Base-by-base conservation (phyloP, 2,113 vertebrate species). In the Pseudorectes ferrugineus region DNA sequence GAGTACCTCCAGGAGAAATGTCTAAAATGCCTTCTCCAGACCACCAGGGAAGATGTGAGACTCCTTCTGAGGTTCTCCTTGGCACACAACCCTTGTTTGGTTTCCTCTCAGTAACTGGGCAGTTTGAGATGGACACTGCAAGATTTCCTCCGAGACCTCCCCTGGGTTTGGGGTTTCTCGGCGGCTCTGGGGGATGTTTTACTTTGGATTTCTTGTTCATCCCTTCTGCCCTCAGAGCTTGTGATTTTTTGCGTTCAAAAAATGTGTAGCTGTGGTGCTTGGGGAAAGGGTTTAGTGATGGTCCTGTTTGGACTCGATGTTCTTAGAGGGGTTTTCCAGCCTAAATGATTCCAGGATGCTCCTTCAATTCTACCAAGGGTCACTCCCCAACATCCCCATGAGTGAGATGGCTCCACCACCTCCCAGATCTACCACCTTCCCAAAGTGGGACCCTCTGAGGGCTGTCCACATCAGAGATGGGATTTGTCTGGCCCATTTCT, bases 361-460 rank as follows among this genome's bases (percentile, higher is more conserved):
- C 31, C 28, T 70, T 18, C 42, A 33, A 2, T 19, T 46, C 35
- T 61, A 6, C 54, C n/a, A n/a, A 45, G 29, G 23, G 11, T 35
- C 5, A 3, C 5, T 36, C 12, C 21, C 28, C 10, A 13, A 3
- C 15, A 38, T 13, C 12, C 14, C 26, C 3, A 0, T 1, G 22
- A 15, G 19, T 18, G 38, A 72, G 14, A 21, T 2, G 10, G 21
- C 38, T 54, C 43, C 28, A 31, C 12, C 31, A 35, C 23, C 28
- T 74, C 22, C 72, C 62, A 59, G 23, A 13, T 36, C n/a, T 14
- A 12, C 33, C 63, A 17, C 7, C 14, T 72, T 51, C 36, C 63
- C 17, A 17, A 31, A 46, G 13, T 0, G 5, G 19, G 28, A 73
- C 25, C 6, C 25, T 36, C 17, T 19, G 20, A 38, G 29, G 31